phyloP scores from a whole-genome alignment of 2,113 vertebrate genomes.

The Ancistrus triradiatus region DNA sequence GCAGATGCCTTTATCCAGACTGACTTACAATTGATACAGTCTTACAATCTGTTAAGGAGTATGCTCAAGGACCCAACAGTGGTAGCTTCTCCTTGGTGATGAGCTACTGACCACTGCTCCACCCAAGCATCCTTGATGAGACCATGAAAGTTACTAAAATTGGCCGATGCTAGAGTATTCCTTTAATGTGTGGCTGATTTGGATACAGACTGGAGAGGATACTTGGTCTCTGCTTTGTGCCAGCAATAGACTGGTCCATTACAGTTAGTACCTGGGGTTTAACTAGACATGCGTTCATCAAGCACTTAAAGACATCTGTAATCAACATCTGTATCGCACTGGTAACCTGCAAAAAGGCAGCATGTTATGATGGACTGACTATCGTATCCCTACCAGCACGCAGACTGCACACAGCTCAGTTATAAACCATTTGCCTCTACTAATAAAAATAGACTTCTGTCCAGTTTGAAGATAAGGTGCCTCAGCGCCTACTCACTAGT shows the following conservation, averaged over 20 bases:
- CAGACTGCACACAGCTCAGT: constrained; percentile 16
- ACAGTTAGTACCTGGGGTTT: constrained; percentile 2
- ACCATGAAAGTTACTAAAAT: too few species aligned
- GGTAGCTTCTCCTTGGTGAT: too few species aligned
- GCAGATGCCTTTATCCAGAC: too few species aligned
- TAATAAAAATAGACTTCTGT: constrained; percentile 51
- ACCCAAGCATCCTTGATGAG: too few species aligned
- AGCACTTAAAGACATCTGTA: too few species aligned
- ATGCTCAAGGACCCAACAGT: too few species aligned
- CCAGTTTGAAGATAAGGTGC: constrained; percentile 49
- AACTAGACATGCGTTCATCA: background rate
- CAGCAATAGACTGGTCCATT: background rate
- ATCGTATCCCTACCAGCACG: constrained; percentile 3
- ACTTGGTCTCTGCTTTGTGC: constrained; percentile 25
- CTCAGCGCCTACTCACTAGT: constrained; percentile 24
- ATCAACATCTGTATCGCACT: background rate
- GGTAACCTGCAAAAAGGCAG: background rate
- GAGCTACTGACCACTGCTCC: too few species aligned
- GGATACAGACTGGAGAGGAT: too few species aligned
- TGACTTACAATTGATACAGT: too few species aligned
- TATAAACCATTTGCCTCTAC: constrained; percentile 34
- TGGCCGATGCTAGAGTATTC: background rate
- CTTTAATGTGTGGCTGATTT: constrained; percentile 1
- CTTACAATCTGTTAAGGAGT: too few species aligned
- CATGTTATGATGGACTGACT: background rate